These are phyloP conservation scores for Percopsis omiscomaycus DNA, from an alignment of 2,797 vertebrate genomes.

Conservation along the genomic window DNA sequence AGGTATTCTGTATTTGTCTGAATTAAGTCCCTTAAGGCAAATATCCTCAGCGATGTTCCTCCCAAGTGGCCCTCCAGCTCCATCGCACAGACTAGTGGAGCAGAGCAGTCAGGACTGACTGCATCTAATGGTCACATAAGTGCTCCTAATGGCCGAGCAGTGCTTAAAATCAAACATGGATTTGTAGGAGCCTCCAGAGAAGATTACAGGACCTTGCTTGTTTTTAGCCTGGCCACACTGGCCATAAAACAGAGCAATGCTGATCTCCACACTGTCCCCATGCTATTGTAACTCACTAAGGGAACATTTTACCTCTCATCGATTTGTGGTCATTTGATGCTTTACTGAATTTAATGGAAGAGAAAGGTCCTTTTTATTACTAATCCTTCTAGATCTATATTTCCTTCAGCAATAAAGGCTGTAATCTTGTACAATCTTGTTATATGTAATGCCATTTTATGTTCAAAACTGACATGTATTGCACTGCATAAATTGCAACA, in stretches of 20 bases:
- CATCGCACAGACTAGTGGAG: conserved; percentile 32
- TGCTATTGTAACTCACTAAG: conserved; percentile 23
- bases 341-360: conserved; percentile 48
- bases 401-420: conserved; percentile 9
- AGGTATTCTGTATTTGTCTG: too few relatives aligned
- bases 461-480: too few relatives aligned
- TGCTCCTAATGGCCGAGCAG: conserved; percentile 29
- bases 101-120: conserved; percentile 28
- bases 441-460: too few relatives aligned
- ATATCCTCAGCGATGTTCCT: conserved; percentile 13
- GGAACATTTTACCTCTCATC: conserved; percentile 33
- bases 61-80: conserved; percentile 28
- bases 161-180: conserved; percentile 46
- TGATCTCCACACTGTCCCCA: conserved; percentile 41
- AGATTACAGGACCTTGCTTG: conserved; percentile 49
- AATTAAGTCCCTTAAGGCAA: conserved; percentile 3
- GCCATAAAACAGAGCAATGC: conserved; percentile 30
- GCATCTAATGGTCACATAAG: conserved; percentile 40
- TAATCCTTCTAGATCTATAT: conserved; percentile 22
- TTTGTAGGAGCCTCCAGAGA: conserved; percentile 53
- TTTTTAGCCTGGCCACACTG: conserved; percentile 40
- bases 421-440: too few relatives aligned
- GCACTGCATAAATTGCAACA: background rate
- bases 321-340: conserved; percentile 51
- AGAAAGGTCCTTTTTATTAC: conserved; percentile 17